Percentiles rank a stretch among this genome's conserved stretches.
Conservation (phyloP, 1,140 invertebrate species). For the Leptonema lineaticorne region DNA sequence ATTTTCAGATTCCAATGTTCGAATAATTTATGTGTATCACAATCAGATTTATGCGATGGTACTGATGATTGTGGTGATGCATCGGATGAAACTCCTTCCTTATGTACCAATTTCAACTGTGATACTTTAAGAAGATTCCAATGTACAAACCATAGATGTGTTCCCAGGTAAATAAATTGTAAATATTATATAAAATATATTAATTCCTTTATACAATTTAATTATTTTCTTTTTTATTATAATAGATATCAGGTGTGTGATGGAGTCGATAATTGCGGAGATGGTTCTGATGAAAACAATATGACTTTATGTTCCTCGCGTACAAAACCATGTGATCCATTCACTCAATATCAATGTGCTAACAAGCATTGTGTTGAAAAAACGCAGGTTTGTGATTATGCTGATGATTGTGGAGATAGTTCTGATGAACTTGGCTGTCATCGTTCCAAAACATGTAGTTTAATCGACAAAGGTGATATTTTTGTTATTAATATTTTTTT, state of each 20-base stretch:
- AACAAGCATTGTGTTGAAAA: constrained; percentile 88
- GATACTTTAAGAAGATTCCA: constrained; percentile 80
- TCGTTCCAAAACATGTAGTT: constrained; percentile 70
- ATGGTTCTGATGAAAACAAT: constrained; percentile 92
- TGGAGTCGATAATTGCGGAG: constrained; percentile 87
- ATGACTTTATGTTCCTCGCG: constrained; percentile 80
- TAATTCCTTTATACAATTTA: too few species aligned
- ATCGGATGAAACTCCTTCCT: constrained; percentile 79
- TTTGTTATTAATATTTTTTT: neutral
- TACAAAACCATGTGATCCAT: constrained; percentile 70
- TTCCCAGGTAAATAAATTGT: constrained; percentile 73
- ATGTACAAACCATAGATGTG: constrained; percentile 86
- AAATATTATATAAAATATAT: constrained; percentile 8
- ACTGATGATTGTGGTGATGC: constrained; percentile 88
- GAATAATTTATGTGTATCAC: constrained; percentile 87
- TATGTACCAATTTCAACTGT: constrained; percentile 84
- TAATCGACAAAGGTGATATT: constrained; percentile 57
- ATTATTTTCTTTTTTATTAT: constrained; percentile 11
- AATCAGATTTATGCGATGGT: constrained; percentile 81
- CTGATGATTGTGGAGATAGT: constrained; percentile 79
- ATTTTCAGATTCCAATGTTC: constrained; percentile 89
- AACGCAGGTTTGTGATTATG: constrained; percentile 78
- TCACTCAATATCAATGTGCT: constrained; percentile 82
- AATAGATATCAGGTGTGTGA: constrained; percentile 69
- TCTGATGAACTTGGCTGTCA: constrained; percentile 92